These are phyloP conservation scores for Chaetogeoica ovagalla DNA, from an alignment of 2,888 invertebrate genomes.

Conservation along the genomic window DNA sequence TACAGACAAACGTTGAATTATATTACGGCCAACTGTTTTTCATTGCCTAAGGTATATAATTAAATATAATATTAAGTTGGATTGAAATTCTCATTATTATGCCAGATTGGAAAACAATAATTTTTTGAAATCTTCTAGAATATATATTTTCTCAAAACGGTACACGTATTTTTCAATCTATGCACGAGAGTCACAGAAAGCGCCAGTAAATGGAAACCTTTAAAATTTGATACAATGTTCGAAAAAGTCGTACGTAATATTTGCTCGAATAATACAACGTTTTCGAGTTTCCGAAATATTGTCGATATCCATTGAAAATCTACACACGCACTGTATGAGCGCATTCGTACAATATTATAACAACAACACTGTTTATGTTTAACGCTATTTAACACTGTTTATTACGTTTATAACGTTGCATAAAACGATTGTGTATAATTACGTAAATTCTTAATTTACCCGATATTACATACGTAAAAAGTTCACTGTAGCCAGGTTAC, in stretches of 20 bases:
- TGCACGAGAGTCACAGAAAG: constrained; percentile 5
- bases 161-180: constrained; percentile 27
- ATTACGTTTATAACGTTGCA: too few species aligned
- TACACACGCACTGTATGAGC: not conserved
- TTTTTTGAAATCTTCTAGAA: constrained; percentile 15
- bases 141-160: not conserved
- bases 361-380: too few species aligned
- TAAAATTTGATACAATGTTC: not conserved
- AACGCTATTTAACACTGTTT: too few species aligned
- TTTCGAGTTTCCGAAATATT: not conserved
- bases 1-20: constrained; percentile 20
- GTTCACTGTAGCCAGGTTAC: too few species aligned
- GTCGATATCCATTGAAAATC: constrained; percentile 5
- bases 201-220: not conserved
- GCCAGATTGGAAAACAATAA: not conserved
- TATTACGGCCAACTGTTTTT: constrained; percentile 9
- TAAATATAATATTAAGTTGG: not conserved
- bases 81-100: not conserved
- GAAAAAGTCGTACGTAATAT: constrained; percentile 1
- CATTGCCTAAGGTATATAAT: constrained; percentile 19
- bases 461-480: too few species aligned
- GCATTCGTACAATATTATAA: too few species aligned
- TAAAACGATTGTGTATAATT: too few species aligned
- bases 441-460: too few species aligned
- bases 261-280: constrained; percentile 7